Conservation (phyloP, 2,797 vertebrate genomes). For the Netta rufina region DNA sequence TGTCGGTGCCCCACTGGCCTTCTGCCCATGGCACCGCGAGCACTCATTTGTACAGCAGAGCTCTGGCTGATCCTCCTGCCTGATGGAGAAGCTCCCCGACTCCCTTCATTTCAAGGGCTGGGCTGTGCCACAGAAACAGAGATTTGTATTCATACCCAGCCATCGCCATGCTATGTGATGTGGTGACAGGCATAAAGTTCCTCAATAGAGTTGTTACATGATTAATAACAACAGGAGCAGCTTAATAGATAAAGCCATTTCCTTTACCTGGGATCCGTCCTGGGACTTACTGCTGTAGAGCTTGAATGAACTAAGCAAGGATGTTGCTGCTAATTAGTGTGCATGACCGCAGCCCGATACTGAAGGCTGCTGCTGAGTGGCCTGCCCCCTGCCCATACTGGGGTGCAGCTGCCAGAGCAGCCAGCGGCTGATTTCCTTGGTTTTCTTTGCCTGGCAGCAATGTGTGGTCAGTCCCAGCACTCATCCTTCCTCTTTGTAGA, state of each 20-base stretch:
- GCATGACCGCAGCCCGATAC: neutral
- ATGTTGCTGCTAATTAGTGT: conserved; percentile 1
- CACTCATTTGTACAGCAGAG: neutral
- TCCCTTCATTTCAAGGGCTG: neutral
- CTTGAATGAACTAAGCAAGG: neutral
- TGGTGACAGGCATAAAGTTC: neutral
- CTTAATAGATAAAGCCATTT: neutral
- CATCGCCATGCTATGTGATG: rapidly evolving
- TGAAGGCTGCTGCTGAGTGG: neutral
- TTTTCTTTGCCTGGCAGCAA: neutral
- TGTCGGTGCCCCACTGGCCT: neutral
- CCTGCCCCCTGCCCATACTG: neutral
- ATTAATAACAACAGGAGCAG: conserved; percentile 2
- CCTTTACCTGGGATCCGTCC: neutral
- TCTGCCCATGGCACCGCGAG: neutral
- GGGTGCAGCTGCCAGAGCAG: neutral
- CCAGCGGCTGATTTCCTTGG: too few species aligned
- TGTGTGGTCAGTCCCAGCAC: neutral
- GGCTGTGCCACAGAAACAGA: neutral
- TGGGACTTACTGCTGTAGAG: neutral
- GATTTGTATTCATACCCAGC: neutral
- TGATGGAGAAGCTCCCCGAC: neutral
- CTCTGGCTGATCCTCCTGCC: neutral
- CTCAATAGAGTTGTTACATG: neutral
- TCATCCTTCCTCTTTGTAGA: neutral